Evolutionary conservation across 1,140 invertebrate species (phyloP), one percentile per base, ranked within the genome.

Genomic region (Drosophila orosa): DNA sequence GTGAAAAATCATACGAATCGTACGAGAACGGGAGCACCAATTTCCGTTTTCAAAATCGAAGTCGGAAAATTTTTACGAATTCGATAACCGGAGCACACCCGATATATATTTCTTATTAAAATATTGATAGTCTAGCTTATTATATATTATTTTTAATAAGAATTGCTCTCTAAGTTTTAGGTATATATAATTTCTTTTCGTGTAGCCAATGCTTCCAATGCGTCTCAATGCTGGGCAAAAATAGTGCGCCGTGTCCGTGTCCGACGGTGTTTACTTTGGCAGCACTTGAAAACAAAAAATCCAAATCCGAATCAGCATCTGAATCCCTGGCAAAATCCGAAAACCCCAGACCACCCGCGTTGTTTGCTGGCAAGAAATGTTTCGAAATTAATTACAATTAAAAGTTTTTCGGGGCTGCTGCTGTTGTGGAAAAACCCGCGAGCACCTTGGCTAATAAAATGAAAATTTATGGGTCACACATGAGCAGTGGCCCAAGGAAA

Each of bases 331-430:
- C 29, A 66, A 39, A 37, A 66, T 25, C 48, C 39, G 2, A 47
- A 55, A 45, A 55, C 42, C 42, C 22, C 25, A 44, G 83, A 78
- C 83, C 84, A 89, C 84, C 84, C 84, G 86, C 54, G 24, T 25
- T 33, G 12, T 29, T 29, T 15, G 35, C 24, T 55, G 35, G 27
- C 47, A 45, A 63, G 57, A 78, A 77, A 59, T 67, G 62, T 65
- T 82, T 74, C 66, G 29, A 84, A 89, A 89, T 89, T 89, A 89
- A 89, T 89, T 74, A 89, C 85, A 89, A 89, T 89, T 84, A 89
- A 90, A 89, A 89, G 65, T 82, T 52, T 85, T 75, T 9, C 9
- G 31, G 47, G 40, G 40, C 31, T 47, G 45, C 59, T 15, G 13
- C 5, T 47, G 19, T 33, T 35, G 60, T 52, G 65, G 59, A 5